Conservation (phyloP, 2,113 vertebrate species). For the Pomatorhinus ruficollis region DNA sequence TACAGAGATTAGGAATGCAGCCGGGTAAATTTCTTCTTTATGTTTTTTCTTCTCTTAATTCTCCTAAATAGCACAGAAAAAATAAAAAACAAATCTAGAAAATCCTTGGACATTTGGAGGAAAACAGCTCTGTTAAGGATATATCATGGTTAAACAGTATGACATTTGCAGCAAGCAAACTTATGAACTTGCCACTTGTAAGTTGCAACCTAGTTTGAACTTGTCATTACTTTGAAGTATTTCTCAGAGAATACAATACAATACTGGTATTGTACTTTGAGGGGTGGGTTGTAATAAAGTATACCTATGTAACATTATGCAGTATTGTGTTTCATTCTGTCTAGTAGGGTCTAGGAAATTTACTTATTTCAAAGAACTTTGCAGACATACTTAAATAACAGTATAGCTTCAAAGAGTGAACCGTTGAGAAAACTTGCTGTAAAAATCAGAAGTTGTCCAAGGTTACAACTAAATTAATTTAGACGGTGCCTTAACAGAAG, state of each 20-base stretch:
- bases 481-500: not conserved
- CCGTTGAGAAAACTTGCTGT: not conserved
- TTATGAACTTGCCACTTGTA: not conserved
- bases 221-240: not conserved
- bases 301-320: not conserved
- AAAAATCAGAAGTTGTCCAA: not conserved
- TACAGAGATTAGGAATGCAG: not conserved
- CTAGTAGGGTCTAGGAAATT: not conserved
- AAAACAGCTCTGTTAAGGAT: not conserved
- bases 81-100: not conserved
- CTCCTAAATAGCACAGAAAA: not conserved
- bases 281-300: not conserved
- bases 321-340: not conserved
- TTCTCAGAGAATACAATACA: not conserved
- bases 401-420: not conserved
- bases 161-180: not conserved
- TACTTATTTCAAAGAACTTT: slow-evolving; percentile 9
- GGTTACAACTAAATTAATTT: not conserved
- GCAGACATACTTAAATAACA: not conserved
- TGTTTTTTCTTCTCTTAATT: not conserved
- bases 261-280: not conserved
- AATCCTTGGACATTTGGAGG: not conserved
- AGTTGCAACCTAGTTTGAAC: not conserved
- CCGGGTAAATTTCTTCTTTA: not conserved
- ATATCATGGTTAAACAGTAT: not conserved